These are phyloP conservation scores for Philotrypesis tridentata DNA, from an alignment of 1,140 invertebrate genomes.

Conservation along the genomic window DNA sequence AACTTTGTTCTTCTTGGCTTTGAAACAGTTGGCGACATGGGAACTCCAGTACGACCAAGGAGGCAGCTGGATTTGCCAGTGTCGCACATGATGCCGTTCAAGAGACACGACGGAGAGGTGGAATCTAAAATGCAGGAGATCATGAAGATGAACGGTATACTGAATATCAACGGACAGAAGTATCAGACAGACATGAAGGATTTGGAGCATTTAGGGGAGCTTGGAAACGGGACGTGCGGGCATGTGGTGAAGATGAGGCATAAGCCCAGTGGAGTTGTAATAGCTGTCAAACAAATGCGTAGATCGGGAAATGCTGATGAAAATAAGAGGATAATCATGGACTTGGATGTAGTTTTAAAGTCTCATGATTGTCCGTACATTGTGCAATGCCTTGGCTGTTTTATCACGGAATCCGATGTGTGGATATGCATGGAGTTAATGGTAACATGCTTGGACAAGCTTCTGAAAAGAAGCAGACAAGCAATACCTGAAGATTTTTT, in stretches of 20 bases:
- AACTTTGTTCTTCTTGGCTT: constrained; percentile 41
- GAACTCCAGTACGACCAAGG: constrained; percentile 70
- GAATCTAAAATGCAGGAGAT: constrained; percentile 86
- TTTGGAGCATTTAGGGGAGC: constrained; percentile 89
- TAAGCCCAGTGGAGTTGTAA: constrained; percentile 86
- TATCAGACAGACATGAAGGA: constrained; percentile 91
- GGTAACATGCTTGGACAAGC: constrained; percentile 98
- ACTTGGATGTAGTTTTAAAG: constrained; percentile 97
- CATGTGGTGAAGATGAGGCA: constrained; percentile 98
- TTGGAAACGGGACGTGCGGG: constrained; percentile 97
- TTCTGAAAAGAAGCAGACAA: constrained; percentile 88
- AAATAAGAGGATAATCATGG: constrained; percentile 98
- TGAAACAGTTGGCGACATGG: constrained; percentile 70
- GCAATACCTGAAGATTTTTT: constrained; percentile 96
- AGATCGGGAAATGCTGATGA: constrained; percentile 96
- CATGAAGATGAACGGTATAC: constrained; percentile 87
- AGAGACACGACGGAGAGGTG: constrained; percentile 77
- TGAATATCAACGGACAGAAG: constrained; percentile 86
- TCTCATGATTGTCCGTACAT: constrained; percentile 98
- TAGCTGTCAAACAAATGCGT: constrained; percentile 99
- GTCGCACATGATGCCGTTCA: constrained; percentile 73
- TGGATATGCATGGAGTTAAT: constrained; percentile 98
- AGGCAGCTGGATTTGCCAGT: constrained; percentile 73
- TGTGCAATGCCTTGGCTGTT: constrained; percentile 96
- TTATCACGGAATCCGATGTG: constrained; percentile 94